These are phyloP conservation scores for Epinotia nisella DNA, from an alignment of 2,888 invertebrate species.

Conservation along the genomic window DNA sequence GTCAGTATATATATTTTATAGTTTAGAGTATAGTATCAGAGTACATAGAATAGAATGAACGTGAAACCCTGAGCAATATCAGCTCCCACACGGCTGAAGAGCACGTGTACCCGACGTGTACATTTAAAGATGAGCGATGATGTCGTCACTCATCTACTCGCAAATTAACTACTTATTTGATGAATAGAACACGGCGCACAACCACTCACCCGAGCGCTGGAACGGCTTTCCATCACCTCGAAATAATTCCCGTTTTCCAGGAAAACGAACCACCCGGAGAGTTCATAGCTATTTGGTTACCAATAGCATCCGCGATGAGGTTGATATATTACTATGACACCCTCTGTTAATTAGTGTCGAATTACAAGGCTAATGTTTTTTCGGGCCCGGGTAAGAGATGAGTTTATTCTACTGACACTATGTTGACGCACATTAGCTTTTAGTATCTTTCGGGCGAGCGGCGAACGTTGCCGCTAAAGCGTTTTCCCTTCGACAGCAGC, in stretches of 20 bases:
- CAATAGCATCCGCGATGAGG: slow-evolving; percentile 64
- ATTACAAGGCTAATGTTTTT: slow-evolving; percentile 77
- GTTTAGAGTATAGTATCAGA: no score
- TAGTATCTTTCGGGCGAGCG: slow-evolving; percentile 27
- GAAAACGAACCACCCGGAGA: slow-evolving; percentile 48
- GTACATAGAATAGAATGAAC: not conserved
- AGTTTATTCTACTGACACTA: slow-evolving; percentile 46
- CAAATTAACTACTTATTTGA: slow-evolving; percentile 82
- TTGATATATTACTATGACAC: slow-evolving; percentile 79
- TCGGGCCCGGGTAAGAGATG: slow-evolving; percentile 51
- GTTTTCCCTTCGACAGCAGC: slow-evolving; percentile 35
- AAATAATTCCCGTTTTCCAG: slow-evolving; percentile 43
- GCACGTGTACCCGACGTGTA: slow-evolving; percentile 69
- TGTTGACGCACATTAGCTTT: slow-evolving; percentile 46
- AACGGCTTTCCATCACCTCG: slow-evolving; percentile 47
- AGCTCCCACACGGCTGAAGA: not conserved
- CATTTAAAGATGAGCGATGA: slow-evolving; percentile 77
- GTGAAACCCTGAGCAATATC: not conserved
- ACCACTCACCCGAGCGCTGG: slow-evolving; percentile 60
- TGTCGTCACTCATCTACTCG: slow-evolving; percentile 78
- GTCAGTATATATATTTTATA: no score
- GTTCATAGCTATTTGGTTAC: slow-evolving; percentile 59
- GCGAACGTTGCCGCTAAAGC: slow-evolving; percentile 24
- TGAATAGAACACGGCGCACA: slow-evolving; percentile 70
- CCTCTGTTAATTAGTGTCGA: slow-evolving; percentile 78